Base-by-base conservation (phyloP, 2,113 vertebrate genomes). In the Myotis brandtii region DNA sequence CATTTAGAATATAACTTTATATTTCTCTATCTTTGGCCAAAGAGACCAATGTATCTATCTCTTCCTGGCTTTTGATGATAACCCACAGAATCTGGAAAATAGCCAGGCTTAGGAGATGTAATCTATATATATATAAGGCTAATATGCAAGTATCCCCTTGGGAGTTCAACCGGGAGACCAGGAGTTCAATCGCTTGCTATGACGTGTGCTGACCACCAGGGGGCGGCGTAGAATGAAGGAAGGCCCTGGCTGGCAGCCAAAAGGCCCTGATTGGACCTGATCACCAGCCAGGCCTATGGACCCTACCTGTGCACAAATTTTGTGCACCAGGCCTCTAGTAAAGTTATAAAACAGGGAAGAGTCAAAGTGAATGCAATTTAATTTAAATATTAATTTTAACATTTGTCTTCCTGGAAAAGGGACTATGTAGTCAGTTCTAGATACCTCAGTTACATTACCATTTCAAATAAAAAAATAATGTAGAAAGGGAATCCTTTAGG, bases 311-410 rank as follows among this genome's bases (percentile, higher is more conserved):
- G 52, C 52, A 54, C 52, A 54, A 54, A 54, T 54, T 54, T 54
- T 7, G 52, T 54, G 18, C 18, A 54, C 52, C 6, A 6, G 18
- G 52, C 52, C 54, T 23, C 54, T 56, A 23, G 54, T 62, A 62
- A 88, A 95, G 43, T 91, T 86, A 73, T 81, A 91, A 91, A 91
- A 81, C 50, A 8, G 18, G 30, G 64, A 64, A 17, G 46, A 92
- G 75, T 56, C 46, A 46, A 82, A 79, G 32, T 59, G 50, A 72
- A 89, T 89, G 16, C 32, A 50, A 77, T 64, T 95, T 69, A 77
- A 30, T 79, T 79, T 81, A 82, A 73, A 88, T 95, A 56, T 72
- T 73, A 73, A 86, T 91, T 72, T 88, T 88, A 88, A 92, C 10
- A 69, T 92, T 59, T 84, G 0, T 85, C 52, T 79, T 93, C n/a